Base-by-base conservation (phyloP, 23 tunicate genomes). In the Ciona savignyi region DNA sequence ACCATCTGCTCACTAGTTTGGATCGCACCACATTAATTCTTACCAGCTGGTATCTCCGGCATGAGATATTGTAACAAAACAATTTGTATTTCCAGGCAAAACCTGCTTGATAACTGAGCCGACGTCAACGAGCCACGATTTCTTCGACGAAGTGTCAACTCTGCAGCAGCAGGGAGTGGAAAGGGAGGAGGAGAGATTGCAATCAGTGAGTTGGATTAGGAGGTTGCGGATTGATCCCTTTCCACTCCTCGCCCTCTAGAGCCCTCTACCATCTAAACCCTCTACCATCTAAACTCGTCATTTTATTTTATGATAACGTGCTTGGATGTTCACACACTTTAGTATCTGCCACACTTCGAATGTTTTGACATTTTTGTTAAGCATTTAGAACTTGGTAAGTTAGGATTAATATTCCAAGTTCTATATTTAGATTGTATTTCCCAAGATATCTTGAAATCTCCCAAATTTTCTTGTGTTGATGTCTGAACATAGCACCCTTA, bases 141-240 rank as follows among this genome's bases (percentile, higher is more conserved):
- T 81, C 51, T 81, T 81, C 42, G 68, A 74, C 61, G 73, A 81
- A 27, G 33, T 74, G 33, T 34, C 34, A 22, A 48, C 49, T 9
- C 27, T 74, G 51, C 66, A 72, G 19, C 79, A 74, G 30, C 21
- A 30, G 23, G 79, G 20, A 11, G 86, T 74, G 22, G 80, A 81
- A 26, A 48, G 34, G 42, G 86, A 81, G 35, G 73, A 81, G 30
- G 25, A 34, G 21, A 62, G 28, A 31, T 51, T 81, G 28, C 78
- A 80, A 22, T 29, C 20, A 28, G 77, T 73, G 25, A 0, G 56
- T 42, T 6, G 56, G 9, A 15, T 42, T 42, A 42, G 56, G 15
- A 42, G 56, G n/a, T n/a, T n/a, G n/a, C n/a, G n/a, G n/a, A n/a
- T n/a, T n/a, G n/a, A n/a, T n/a, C n/a, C n/a, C n/a, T n/a, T n/a